Base-by-base conservation (phyloP, 1,140 invertebrate genomes). In the Alviniconcha marisindica region DNA sequence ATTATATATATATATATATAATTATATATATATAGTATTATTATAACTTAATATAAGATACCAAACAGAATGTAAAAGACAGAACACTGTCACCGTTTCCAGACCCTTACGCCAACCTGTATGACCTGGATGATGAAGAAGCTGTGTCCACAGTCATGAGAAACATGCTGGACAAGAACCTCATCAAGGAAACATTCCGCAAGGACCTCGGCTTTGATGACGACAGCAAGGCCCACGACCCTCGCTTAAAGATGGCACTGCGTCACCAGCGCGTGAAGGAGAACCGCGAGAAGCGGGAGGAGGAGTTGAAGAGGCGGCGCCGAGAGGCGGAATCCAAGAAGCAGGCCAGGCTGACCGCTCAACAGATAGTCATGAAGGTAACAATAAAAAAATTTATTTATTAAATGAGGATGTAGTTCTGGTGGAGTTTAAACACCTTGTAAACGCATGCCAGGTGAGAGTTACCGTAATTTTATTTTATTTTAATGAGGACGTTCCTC, bases 241-340 rank as follows among this genome's bases (percentile, higher is more conserved):
- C 88, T 28, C 78, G 87, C 33, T 84, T 84, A 38, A 90, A 89
- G 71, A 91, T 91, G 87, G 83, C 88, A 76, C 74, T 90, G 51
- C 82, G 90, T 33, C 90, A 91, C 77, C 77, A 87, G 24, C 56
- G 90, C 87, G 91, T 92, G 42, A 92, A 90, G 85, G 92, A 93
- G 82, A 92, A 92, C 73, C 84, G 92, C 42, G 89, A 92, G 77
- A 93, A 91, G 81, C 77, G 91, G 42, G 85, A 90, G 63, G 84
- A 85, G 69, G 90, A 92, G 69, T 71, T 90, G 51, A 82, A 90
- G 40, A 89, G 81, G 40, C 88, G 84, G 79, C 84, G 83, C 33
- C 80, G 84, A 81, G 88, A 91, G 42, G 83, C 85, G 54, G 87
- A 91, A 69, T 78, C 87, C 31, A 89, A 87, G 83, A 92, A 92